A percentile compares a stretch with the other conserved stretches of the same genome.
Conservation (phyloP, 2,888 invertebrate species). For the Eilema caniola region DNA sequence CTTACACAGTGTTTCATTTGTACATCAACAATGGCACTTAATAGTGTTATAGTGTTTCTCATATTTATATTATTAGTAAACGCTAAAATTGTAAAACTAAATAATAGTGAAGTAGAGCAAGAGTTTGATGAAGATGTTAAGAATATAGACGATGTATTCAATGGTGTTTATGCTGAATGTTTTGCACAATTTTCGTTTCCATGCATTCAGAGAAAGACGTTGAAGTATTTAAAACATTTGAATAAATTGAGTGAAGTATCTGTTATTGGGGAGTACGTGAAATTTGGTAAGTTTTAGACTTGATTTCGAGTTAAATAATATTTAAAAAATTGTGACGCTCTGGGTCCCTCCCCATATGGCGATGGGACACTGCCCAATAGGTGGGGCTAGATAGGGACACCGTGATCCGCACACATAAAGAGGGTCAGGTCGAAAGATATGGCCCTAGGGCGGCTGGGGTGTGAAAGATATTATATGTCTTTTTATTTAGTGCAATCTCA, state of each 20-base stretch:
- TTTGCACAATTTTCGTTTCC: slow-evolving; percentile 84
- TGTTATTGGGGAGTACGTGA: slow-evolving; percentile 85
- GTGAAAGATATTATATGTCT: too few relatives aligned
- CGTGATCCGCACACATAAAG: too few relatives aligned
- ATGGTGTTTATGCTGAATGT: slow-evolving; percentile 86
- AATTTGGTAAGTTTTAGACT: slow-evolving; percentile 78
- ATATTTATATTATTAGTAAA: slow-evolving; percentile 50
- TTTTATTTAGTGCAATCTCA: too few relatives aligned
- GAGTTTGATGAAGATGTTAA: slow-evolving; percentile 35
- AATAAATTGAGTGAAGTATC: slow-evolving; percentile 84
- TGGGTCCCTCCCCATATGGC: too few relatives aligned
- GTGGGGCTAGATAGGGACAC: too few relatives aligned
- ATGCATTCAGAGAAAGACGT: slow-evolving; percentile 87
- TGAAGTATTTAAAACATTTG: slow-evolving; percentile 85
- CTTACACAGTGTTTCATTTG: slow-evolving; percentile 68
- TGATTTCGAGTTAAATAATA: not conserved
- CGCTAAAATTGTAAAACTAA: slow-evolving; percentile 46
- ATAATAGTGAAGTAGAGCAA: slow-evolving; percentile 32
- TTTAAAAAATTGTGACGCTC: too few relatives aligned
- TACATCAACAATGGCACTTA: slow-evolving; percentile 61
- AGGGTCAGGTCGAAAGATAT: too few relatives aligned
- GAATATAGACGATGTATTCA: slow-evolving; percentile 72
- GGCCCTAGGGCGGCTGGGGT: too few relatives aligned
- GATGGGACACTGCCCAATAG: too few relatives aligned
- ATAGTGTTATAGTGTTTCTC: slow-evolving; percentile 51